Percentiles rank a stretch among this genome's conserved stretches.
phyloP scores from a whole-genome alignment of 2,888 invertebrate genomes.

The Philhelius pedissequus region DNA sequence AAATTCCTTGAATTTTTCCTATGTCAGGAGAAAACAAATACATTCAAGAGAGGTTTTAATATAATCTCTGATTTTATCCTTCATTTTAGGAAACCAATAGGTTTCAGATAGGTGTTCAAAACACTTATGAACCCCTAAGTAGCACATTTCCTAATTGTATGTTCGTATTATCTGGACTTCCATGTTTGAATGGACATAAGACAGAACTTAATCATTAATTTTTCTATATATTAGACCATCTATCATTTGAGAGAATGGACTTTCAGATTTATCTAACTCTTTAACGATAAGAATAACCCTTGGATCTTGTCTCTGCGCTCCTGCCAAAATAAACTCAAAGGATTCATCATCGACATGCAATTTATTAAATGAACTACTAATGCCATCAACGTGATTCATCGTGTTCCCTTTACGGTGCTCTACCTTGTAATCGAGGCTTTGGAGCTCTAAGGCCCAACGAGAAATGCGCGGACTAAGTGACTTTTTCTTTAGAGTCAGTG shows the following conservation, averaged over 20 bases:
- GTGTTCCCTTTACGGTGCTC: neutral
- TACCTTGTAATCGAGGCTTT: no score
- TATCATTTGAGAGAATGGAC: neutral
- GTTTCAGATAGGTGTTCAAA: constrained; percentile 2
- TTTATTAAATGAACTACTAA: neutral
- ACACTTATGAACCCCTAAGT: neutral
- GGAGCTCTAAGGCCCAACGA: constrained; percentile 72
- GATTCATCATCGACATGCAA: constrained; percentile 42
- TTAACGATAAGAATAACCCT: constrained; percentile 56
- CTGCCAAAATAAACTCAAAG: constrained; percentile 32
- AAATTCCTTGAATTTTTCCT: no score
- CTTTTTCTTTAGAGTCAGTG: neutral
- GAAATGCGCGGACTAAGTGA: constrained; percentile 70
- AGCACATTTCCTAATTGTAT: neutral
- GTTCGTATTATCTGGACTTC: constrained; percentile 9
- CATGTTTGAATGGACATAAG: constrained; percentile 20
- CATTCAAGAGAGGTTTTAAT: neutral
- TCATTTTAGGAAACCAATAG: constrained; percentile 33
- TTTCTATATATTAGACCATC: neutral
- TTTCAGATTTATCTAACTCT: constrained; percentile 39
- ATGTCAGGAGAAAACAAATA: no score
- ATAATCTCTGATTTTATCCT: neutral
- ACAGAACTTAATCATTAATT: neutral
- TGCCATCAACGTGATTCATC: neutral
- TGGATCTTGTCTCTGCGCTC: constrained; percentile 49